Evolutionary conservation across 2,888 invertebrate species (phyloP), one percentile per base, ranked within the genome.

Genomic region (Synergus laeviventris): DNA sequence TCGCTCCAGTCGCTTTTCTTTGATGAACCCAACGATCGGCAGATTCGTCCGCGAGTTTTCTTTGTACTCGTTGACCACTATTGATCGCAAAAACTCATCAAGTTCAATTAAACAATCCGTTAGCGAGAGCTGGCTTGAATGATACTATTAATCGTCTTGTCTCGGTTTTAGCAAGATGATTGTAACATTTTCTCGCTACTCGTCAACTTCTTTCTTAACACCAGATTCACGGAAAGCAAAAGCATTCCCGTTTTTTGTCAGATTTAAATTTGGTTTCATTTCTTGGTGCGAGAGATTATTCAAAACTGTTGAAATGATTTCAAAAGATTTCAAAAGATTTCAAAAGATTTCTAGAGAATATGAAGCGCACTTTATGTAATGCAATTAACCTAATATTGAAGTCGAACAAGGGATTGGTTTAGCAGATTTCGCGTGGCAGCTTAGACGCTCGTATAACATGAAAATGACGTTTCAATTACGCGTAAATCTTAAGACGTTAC

Each of bases 401-500:
- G 38, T 49, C 42, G 16, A 75, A 75, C 39, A 54, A 54, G 75
- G 2, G 45, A 39, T 45, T 45, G 12, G 16, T 70, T n/a, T n/a
- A n/a, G n/a, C n/a, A 49, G 12, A 49, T 70, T 70, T 45, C 14
- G 49, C 45, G 36, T 49, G 70, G n/a, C 70, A 54, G n/a, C 49
- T 70, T 70, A 54, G 31, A 70, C 14, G 70, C 70, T 70, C 70
- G 49, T 70, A 70, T 70, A 70, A 70, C 49, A 70, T 49, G 39
- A 38, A 59, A 75, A 78, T 73, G 79, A 81, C 76, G 77, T 77
- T 80, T 80, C 80, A 80, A 78, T 82, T 74, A 81, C 77, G 73
- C 79, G 76, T 81, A 79, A 82, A 82, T 82, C 81, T 81, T 79
- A 76, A 73, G 76, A 78, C 78, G 77, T 62, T 79, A 39, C 73